Base-by-base conservation (phyloP, 2,888 invertebrate species). In the Cosmopolites sordidus region DNA sequence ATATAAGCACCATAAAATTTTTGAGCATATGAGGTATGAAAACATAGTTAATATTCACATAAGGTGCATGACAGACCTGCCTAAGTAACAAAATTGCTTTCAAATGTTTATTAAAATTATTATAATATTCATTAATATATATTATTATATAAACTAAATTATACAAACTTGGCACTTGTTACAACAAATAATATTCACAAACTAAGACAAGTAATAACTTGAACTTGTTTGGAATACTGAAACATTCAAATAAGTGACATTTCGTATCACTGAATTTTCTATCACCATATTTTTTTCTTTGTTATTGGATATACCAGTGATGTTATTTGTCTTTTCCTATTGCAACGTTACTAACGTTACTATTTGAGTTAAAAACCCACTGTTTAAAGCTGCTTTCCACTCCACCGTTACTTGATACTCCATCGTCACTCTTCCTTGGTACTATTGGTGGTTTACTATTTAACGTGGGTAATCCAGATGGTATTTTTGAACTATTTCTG, bases 401-500 rank as follows among this genome's bases (percentile, higher is more conserved):
- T 16, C 59, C 64, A 14, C 67, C 69, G 38, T 71, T 71, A 2
- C 68, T 64, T 2, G 71, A 66, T 2, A 68, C 62, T 44, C 67
- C 66, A n/a, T 72, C 74, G 1, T 73, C 66, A 3, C 71, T 70
- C 56, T 76, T 74, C 54, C 76, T 68, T 0, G 78, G 78, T 0
- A 79, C 78, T 0, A 79, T 78, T 1, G 79, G 78, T 45, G 78
- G 65, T 33, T 64, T 64, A 6, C 69, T 64, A 29, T 66, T 55
- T n/a, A 67, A 62, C 15, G 66, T 70, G 8, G 71, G 72, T 51
- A 73, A 54, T 11, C 74, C 74, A 0, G 75, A 74, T 3, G 75
- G 75, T 56, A 74, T 72, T 58, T 73, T 77, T 11, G 83, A 83
- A 63, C 79, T 82, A 62, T 75, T 79, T 58, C 82, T 78, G 42